phyloP scores from a whole-genome alignment of 2,888 invertebrate genomes.

The Erannis defoliaria region DNA sequence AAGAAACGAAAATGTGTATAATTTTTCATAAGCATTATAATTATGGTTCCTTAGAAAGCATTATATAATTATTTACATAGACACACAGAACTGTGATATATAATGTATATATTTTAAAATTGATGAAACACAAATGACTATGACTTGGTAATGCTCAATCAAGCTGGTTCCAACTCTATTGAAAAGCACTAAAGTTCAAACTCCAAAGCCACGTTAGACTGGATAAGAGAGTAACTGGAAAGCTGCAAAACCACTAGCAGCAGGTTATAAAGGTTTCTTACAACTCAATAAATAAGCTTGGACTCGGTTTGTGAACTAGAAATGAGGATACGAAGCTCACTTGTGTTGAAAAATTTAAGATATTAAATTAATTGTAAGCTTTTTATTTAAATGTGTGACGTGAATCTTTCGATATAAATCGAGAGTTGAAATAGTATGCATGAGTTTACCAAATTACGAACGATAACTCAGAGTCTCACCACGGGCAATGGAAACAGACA shows the following conservation, averaged over 20 bases:
- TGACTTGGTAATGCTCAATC: background rate
- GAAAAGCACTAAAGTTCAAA: background rate
- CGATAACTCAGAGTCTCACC: no score
- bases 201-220: constrained; percentile 4
- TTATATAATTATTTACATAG: no score
- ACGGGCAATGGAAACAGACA: no score
- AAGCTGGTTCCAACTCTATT: constrained; percentile 4
- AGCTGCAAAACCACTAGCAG: constrained; percentile 22
- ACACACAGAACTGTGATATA: background rate
- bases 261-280: constrained; percentile 27
- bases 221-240: constrained; percentile 29
- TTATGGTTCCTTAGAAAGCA: no score
- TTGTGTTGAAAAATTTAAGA: background rate
- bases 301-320: constrained; percentile 20
- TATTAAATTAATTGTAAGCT: no score
- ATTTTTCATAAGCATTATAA: no score
- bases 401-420: no score
- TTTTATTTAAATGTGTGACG: no score
- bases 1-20: no score
- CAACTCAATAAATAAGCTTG: constrained; percentile 18
- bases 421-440: no score
- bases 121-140: background rate
- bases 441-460: no score
- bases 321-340: constrained; percentile 23
- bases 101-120: background rate